phyloP scores from a whole-genome alignment of 2,888 invertebrate genomes.

The Neoaliturus tenellus region DNA sequence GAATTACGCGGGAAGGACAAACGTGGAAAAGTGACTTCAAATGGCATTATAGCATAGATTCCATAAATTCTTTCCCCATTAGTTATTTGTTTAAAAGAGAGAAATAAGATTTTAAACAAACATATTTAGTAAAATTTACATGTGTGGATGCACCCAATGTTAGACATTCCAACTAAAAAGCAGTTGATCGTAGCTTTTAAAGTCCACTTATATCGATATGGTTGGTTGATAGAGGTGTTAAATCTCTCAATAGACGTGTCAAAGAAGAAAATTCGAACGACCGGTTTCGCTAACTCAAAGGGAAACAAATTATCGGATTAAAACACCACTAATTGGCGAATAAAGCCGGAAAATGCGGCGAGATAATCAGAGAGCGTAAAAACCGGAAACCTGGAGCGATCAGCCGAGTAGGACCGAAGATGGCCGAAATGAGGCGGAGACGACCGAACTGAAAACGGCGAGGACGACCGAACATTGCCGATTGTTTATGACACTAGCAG shows the following conservation, averaged over 20 bases:
- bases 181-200: neutral
- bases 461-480: constrained; percentile 54
- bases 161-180: no score
- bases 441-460: constrained; percentile 10
- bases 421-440: neutral
- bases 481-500: constrained; percentile 64
- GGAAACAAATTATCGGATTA: constrained; percentile 41
- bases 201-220: neutral
- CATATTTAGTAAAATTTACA: no score
- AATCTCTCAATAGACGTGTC: neutral
- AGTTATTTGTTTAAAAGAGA: no score
- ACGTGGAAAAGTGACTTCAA: no score
- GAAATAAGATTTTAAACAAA: no score
- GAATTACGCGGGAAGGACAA: no score
- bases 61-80: no score
- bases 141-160: no score
- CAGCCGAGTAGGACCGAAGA: neutral
- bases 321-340: constrained; percentile 34
- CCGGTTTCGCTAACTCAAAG: constrained; percentile 44
- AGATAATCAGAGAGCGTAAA: constrained; percentile 40
- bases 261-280: constrained; percentile 5
- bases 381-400: constrained; percentile 24
- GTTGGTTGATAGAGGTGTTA: neutral
- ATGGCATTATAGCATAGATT: no score
- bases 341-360: constrained; percentile 32